Conservation (phyloP, 2,888 invertebrate genomes). For the Pardosa pseudoannulata region DNA sequence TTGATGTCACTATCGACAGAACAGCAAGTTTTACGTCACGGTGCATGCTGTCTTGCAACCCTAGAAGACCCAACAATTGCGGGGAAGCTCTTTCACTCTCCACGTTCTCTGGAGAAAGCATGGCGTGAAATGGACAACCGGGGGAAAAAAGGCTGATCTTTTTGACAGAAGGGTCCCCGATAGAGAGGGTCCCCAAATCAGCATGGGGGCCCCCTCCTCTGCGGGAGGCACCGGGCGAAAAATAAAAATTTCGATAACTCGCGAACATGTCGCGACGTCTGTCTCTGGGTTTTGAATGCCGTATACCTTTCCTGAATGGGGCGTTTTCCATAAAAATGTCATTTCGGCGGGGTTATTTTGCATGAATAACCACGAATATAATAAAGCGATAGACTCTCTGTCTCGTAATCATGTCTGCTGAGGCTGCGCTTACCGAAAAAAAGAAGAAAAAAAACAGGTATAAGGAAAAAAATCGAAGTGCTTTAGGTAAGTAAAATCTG, state of each 20-base stretch:
- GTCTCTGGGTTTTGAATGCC: background rate
- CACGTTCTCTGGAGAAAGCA: background rate
- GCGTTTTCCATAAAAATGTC: background rate
- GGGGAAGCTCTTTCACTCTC: background rate
- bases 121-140: constrained; percentile 50
- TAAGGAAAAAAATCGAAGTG: no score
- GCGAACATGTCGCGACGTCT: constrained; percentile 13
- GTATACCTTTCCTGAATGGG: constrained; percentile 1
- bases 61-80: background rate
- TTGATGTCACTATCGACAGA: no score
- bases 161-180: constrained; percentile 54
- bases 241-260: constrained; percentile 2
- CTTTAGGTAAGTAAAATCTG: no score
- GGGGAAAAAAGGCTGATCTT: constrained; percentile 58
- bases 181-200: constrained; percentile 27
- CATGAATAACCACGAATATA: background rate
- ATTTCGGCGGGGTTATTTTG: constrained; percentile 2
- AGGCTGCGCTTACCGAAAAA: no score
- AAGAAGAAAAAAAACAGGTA: no score
- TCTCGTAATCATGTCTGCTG: background rate
- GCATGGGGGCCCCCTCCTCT: constrained; percentile 39
- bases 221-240: constrained; percentile 15
- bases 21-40: no score
- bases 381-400: background rate
- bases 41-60: background rate